Percentiles rank a stretch among this genome's conserved stretches.
These are phyloP conservation scores for Macheiramphus alcinus DNA, from an alignment of 2,113 vertebrate genomes.

Conservation along the genomic window DNA sequence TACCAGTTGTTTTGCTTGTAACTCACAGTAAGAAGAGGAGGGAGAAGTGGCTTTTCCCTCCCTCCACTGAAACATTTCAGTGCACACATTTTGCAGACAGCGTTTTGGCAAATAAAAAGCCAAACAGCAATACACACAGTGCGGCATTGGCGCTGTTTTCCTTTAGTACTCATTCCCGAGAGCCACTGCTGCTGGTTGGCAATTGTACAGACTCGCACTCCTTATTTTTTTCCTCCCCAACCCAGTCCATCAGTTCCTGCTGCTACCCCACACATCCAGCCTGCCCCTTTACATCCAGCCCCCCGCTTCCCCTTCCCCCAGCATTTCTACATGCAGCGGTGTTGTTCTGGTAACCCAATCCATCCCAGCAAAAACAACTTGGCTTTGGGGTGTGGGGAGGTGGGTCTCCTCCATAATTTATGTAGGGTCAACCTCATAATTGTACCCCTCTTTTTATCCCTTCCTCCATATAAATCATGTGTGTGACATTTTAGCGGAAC, in stretches of 20 bases:
- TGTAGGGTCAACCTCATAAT: background rate
- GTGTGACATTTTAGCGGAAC: background rate
- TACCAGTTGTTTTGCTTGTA: background rate
- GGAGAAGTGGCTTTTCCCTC: background rate
- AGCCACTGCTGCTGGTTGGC: background rate
- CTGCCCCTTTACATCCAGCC: background rate
- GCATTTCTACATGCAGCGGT: background rate
- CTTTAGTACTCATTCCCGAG: background rate
- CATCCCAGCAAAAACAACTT: background rate
- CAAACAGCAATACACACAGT: background rate
- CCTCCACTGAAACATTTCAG: background rate
- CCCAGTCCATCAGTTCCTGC: background rate
- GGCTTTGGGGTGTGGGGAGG: background rate
- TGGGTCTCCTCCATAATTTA: background rate
- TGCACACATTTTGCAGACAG: background rate
- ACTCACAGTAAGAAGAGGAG: background rate
- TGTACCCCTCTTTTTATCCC: background rate
- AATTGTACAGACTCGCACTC: background rate
- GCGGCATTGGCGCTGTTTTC: background rate
- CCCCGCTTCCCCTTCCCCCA: background rate
- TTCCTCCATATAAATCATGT: slow-evolving; percentile 28
- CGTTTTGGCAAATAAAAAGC: background rate
- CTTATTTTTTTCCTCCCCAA: background rate
- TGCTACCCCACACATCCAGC: background rate
- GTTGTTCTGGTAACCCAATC: background rate